These are phyloP conservation scores for Tyria jacobaeae DNA, from an alignment of 2,888 invertebrate genomes.

Conservation along the genomic window DNA sequence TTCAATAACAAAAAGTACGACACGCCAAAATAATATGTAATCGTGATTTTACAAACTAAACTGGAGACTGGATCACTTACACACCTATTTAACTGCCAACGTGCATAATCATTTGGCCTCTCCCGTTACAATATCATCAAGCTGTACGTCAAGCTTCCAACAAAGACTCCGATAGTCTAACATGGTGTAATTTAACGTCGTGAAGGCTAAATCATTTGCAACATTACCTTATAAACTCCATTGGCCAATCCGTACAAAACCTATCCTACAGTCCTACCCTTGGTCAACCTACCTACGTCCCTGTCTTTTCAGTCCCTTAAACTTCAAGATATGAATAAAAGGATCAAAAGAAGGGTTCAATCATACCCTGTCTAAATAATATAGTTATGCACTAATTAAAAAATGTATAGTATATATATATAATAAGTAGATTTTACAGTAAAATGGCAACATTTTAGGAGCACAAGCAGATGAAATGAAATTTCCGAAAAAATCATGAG, in stretches of 20 bases:
- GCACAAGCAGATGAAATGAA: slow-evolving; percentile 63
- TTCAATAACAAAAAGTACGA: slow-evolving; percentile 63
- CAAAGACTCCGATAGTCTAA: slow-evolving; percentile 24
- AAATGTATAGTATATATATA: slow-evolving; percentile 30
- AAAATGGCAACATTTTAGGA: slow-evolving; percentile 74
- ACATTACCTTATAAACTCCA: slow-evolving; percentile 68
- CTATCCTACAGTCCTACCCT: slow-evolving; percentile 70
- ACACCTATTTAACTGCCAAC: slow-evolving; percentile 36
- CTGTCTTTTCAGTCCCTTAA: slow-evolving; percentile 81
- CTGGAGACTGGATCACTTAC: slow-evolving; percentile 34
- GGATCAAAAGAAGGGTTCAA: slow-evolving; percentile 64
- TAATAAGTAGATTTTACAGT: slow-evolving; percentile 47
- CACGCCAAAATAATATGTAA: slow-evolving; percentile 50
- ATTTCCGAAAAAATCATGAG: slow-evolving; percentile 43
- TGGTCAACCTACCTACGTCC: slow-evolving; percentile 75
- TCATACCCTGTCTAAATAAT: slow-evolving; percentile 75
- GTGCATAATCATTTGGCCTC: slow-evolving; percentile 45
- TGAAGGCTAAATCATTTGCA: slow-evolving; percentile 57
- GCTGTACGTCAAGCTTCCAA: slow-evolving; percentile 26
- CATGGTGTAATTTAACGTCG: slow-evolving; percentile 34
- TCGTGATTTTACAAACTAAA: slow-evolving; percentile 36
- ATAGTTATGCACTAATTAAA: slow-evolving; percentile 57
- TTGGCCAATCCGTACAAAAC: slow-evolving; percentile 80
- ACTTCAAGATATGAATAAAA: slow-evolving; percentile 72
- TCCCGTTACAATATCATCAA: slow-evolving; percentile 21